These are phyloP conservation scores for Remorina albescens DNA, from an alignment of 2,797 vertebrate genomes.

Conservation along the genomic window DNA sequence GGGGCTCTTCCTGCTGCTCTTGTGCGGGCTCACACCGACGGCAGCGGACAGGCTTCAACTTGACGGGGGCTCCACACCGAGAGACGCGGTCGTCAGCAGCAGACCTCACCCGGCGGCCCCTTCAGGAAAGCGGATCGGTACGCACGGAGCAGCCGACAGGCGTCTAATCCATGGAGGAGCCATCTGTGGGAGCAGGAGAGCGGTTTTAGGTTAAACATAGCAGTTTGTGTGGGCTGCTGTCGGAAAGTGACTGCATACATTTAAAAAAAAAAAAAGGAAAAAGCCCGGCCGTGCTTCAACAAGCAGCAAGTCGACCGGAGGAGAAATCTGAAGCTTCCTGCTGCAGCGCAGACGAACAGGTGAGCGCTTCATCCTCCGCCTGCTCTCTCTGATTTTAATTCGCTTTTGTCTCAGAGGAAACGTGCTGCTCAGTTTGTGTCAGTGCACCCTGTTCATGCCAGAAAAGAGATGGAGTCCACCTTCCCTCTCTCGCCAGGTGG, in stretches of 20 bases:
- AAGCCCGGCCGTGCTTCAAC: slow-evolving; percentile 28
- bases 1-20: slow-evolving; percentile 14
- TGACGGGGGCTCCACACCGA: slow-evolving; percentile 13
- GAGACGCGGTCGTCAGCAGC: slow-evolving; percentile 12
- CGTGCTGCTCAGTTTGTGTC: neutral
- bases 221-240: slow-evolving; percentile 49
- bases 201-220: slow-evolving; percentile 49
- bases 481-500: slow-evolving; percentile 37
- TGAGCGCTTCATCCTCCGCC: slow-evolving; percentile 44
- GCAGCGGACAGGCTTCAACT: slow-evolving; percentile 52
- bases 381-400: too few species aligned
- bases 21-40: slow-evolving; percentile 29
- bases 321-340: slow-evolving; percentile 1
- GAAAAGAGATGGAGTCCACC: slow-evolving; percentile 3
- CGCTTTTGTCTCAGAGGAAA: neutral
- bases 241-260: slow-evolving; percentile 59
- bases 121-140: neutral
- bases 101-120: neutral
- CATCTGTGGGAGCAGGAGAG: slow-evolving; percentile 14
- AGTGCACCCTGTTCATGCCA: neutral
- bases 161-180: slow-evolving; percentile 57
- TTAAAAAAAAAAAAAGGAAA: too few species aligned
- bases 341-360: slow-evolving; percentile 55
- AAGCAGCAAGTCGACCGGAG: slow-evolving; percentile 24
- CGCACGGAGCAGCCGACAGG: slow-evolving; percentile 1